phyloP scores from a whole-genome alignment of 1,140 invertebrate genomes.

The Charaxes varanes region DNA sequence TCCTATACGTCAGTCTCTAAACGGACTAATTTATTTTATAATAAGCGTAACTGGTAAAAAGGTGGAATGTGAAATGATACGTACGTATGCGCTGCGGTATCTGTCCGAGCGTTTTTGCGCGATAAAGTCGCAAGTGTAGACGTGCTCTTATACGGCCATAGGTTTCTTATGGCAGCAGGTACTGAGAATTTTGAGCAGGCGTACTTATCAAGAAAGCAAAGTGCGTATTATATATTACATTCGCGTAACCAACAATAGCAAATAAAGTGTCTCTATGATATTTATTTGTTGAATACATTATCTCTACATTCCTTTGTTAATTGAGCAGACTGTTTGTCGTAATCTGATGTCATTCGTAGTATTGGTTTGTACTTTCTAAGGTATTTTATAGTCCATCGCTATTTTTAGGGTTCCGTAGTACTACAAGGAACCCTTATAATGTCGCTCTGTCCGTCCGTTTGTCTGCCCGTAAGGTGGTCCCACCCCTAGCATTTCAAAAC shows the following conservation, averaged over 20 bases:
- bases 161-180: conserved; percentile 23
- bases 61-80: not conserved
- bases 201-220: conserved; percentile 22
- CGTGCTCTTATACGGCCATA: conserved; percentile 20
- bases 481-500: too few relatives aligned
- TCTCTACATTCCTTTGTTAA: too few relatives aligned
- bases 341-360: too few relatives aligned
- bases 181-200: conserved; percentile 25
- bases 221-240: conserved; percentile 6
- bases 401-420: too few relatives aligned
- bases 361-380: too few relatives aligned
- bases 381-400: too few relatives aligned
- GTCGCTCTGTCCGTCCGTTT: too few relatives aligned
- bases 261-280: not conserved
- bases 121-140: conserved; percentile 14
- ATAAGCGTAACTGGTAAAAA: not conserved
- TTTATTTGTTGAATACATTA: too few relatives aligned
- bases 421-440: too few relatives aligned
- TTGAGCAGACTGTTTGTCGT: too few relatives aligned
- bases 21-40: not conserved
- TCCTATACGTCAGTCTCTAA: too few relatives aligned
- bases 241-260: not conserved
- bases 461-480: too few relatives aligned
- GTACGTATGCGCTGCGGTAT: conserved; percentile 9
- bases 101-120: conserved; percentile 15